Base-by-base conservation (phyloP, 2,888 invertebrate genomes). In the Diarsia rubi region DNA sequence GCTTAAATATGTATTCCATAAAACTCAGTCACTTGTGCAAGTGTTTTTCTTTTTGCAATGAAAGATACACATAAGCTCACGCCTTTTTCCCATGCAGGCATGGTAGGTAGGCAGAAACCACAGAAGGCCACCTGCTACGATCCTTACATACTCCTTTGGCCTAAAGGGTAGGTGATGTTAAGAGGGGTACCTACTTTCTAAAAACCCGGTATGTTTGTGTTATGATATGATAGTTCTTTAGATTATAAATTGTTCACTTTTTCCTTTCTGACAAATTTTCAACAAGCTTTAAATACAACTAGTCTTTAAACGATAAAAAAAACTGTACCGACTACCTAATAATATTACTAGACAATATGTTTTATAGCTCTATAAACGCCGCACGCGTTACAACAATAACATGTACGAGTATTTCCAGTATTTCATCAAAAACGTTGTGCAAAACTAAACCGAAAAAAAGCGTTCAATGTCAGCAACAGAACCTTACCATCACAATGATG, bases 401-500 rank as follows among this genome's bases (percentile, higher is more conserved):
- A 42, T 42, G 27, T 31, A n/a, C 8, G n/a, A 62, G 16, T 42
- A 65, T 70, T 27, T 70, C 64, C 27, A 72, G 63, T 63, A 78
- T 78, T 73, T 69, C 80, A 60, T 79, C n/a, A 81, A 82, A 59
- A 72, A 37, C 9, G 60, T 75, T 64, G 63, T 60, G 74, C 37
- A 72, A 74, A 63, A 12, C 59, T 3, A 14, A 42, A 64, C 31
- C 24, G 64, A 62, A 77, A 49, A 69, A 62, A 77, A 44, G n/a
- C 54, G 69, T 67, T 83, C 83, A 83, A 83, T 83, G 83, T 80
- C 83, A 83, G 52, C 73, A 60, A 27, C 52, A 42, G 76, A 79
- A 78, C 73, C 65, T 81, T 81, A 86, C 75, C 64, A 76, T 45
- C 19, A 80, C 85, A 86, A 86, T 86, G 73, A 83, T 86, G 86